Evolutionary conservation across 2,797 vertebrate genomes (phyloP).

Genomic region (Epinephelus coioides): DNA sequence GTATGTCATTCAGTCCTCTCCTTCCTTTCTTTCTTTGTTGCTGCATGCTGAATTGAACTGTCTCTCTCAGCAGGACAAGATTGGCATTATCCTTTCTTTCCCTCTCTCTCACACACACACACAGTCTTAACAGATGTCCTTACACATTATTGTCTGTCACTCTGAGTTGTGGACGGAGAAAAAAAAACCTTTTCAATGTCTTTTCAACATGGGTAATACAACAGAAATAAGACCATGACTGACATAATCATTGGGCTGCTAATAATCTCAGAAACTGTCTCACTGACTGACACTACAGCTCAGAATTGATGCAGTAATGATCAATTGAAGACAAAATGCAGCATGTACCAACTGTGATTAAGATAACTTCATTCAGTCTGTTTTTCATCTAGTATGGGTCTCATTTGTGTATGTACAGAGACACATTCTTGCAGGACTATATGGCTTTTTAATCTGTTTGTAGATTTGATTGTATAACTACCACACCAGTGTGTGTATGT

Average conservation of each 20-base stretch:
- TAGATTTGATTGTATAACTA: constrained; percentile 2
- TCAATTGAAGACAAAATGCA: neutral
- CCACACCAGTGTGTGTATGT: neutral
- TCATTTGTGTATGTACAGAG: neutral
- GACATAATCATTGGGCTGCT: neutral
- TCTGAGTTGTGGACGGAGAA: neutral
- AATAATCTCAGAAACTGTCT: neutral
- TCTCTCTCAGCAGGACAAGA: constrained; percentile 27
- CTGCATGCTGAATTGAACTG: constrained; percentile 5
- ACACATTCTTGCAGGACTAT: neutral
- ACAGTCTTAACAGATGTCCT: constrained; percentile 15
- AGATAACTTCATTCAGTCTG: neutral
- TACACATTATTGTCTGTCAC: constrained; percentile 31
- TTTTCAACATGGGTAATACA: neutral
- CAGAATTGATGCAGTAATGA: neutral
- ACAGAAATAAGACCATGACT: neutral
- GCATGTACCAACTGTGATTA: neutral
- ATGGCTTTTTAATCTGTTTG: neutral
- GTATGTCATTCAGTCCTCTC: neutral
- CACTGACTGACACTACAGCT: too few relatives aligned
- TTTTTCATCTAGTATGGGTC: neutral
- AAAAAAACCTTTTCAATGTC: neutral
- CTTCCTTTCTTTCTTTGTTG: neutral
- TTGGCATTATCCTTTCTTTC: neutral
- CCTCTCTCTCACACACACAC: neutral